phyloP scores from a whole-genome alignment of 2,797 vertebrate genomes.

The Enteromius argenteus region DNA sequence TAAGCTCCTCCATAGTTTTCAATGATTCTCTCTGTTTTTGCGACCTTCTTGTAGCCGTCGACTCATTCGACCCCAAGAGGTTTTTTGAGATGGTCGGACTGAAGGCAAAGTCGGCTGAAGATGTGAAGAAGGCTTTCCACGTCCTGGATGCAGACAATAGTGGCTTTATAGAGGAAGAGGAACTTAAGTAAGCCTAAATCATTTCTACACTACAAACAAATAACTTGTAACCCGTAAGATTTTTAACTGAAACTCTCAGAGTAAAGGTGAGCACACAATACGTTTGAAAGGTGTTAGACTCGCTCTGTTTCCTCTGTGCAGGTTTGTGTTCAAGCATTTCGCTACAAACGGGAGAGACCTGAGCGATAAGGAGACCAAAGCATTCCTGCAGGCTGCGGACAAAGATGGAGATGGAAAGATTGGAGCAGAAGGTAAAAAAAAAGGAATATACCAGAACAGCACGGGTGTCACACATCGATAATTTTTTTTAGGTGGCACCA shows the following conservation, averaged over 20 bases:
- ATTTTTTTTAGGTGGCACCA: background rate
- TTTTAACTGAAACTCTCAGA: background rate
- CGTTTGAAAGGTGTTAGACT: background rate
- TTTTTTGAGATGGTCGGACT: slow-evolving; percentile 96
- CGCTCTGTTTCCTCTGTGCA: slow-evolving; percentile 57
- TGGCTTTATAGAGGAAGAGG: slow-evolving; percentile 95
- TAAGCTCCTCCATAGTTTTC: background rate
- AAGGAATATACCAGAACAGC: background rate
- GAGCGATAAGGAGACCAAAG: slow-evolving; percentile 91
- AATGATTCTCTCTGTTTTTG: slow-evolving; percentile 1
- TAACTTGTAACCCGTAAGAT: background rate
- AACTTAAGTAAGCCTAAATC: slow-evolving; percentile 86
- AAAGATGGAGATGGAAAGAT: slow-evolving; percentile 98
- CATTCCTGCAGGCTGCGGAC: slow-evolving; percentile 90
- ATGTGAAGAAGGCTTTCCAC: slow-evolving; percentile 90
- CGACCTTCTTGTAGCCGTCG: slow-evolving; percentile 75
- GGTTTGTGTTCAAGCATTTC: slow-evolving; percentile 90
- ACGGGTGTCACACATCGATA: background rate
- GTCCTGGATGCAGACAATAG: slow-evolving; percentile 93
- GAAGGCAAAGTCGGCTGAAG: slow-evolving; percentile 85
- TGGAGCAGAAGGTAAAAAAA: slow-evolving; percentile 88
- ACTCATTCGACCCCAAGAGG: slow-evolving; percentile 93
- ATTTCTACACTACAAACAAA: background rate
- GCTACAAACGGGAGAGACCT: slow-evolving; percentile 86
- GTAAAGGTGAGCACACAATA: background rate